phyloP scores from a whole-genome alignment of 2,797 vertebrate genomes.

The Anguilla anguilla region DNA sequence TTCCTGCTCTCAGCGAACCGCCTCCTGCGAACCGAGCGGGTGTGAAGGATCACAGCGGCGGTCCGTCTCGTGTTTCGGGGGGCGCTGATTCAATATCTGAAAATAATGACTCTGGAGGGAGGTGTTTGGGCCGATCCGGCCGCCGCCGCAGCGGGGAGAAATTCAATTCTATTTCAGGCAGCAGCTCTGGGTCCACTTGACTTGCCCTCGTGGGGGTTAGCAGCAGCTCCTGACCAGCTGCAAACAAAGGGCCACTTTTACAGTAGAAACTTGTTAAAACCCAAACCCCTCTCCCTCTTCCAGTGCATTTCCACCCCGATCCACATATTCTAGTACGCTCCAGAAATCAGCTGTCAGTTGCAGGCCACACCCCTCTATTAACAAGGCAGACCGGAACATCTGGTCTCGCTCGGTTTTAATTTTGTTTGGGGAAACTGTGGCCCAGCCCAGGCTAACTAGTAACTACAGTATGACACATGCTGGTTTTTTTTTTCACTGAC shows the following conservation, averaged over 20 bases:
- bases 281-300: not conserved
- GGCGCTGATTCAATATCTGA: not conserved
- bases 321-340: not conserved
- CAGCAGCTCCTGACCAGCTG: not conserved
- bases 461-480: not conserved
- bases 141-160: not conserved
- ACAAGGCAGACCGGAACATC: not conserved
- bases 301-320: not conserved
- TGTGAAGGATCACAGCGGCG: not conserved
- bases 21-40: not conserved
- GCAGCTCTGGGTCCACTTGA: not conserved
- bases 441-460: too few species aligned
- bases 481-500: not conserved
- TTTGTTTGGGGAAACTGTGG: not conserved
- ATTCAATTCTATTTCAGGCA: not conserved
- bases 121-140: not conserved
- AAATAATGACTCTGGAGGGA: not conserved
- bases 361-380: not conserved
- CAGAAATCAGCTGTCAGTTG: not conserved
- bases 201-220: not conserved
- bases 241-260: not conserved
- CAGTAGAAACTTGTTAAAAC: not conserved
- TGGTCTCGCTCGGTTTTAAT: not conserved
- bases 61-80: not conserved
- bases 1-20: not conserved